Percentiles rank a stretch among this genome's conserved stretches.
Evolutionary conservation across 2,113 vertebrate genomes (phyloP).

Genomic region (Hippoglossus stenolepis): DNA sequence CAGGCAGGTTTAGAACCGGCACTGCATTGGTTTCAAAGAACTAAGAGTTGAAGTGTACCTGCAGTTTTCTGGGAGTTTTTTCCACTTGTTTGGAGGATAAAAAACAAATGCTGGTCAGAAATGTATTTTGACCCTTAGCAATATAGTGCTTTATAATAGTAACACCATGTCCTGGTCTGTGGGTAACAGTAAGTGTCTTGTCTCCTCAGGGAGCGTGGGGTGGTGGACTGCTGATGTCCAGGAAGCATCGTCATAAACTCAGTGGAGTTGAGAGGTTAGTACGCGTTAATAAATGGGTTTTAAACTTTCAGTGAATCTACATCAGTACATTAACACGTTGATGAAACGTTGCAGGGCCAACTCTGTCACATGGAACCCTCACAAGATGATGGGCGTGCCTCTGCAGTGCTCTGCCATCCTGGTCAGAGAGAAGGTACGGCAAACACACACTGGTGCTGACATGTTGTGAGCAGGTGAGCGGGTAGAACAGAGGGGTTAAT

Average conservation of each 20-base stretch:
- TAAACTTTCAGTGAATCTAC: neutral
- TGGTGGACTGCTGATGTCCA: constrained; percentile 96
- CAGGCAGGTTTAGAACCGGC: too few species aligned
- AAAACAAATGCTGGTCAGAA: too few species aligned
- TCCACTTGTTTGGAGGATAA: too few species aligned
- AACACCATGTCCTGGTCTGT: neutral
- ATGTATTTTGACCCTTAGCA: too few species aligned
- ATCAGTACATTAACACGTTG: neutral
- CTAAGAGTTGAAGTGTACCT: too few species aligned
- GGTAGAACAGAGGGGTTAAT: constrained; percentile 6
- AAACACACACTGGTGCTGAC: neutral
- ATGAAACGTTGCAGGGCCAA: constrained; percentile 86
- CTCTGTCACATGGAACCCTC: constrained; percentile 99
- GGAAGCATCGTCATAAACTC: constrained; percentile 96
- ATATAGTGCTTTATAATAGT: neutral
- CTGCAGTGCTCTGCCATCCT: constrained; percentile 98
- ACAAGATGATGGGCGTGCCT: constrained; percentile 99
- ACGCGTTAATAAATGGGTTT: constrained; percentile 9
- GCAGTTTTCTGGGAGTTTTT: too few species aligned
- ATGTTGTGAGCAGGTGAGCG: neutral
- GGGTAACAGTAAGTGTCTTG: neutral
- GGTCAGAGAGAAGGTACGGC: constrained; percentile 93
- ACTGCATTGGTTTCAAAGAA: too few species aligned
- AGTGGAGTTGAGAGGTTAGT: constrained; percentile 92
- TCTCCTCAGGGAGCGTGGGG: constrained; percentile 93